phyloP scores from a whole-genome alignment of 1,140 invertebrate species.

The Probaryconus sp. region DNA sequence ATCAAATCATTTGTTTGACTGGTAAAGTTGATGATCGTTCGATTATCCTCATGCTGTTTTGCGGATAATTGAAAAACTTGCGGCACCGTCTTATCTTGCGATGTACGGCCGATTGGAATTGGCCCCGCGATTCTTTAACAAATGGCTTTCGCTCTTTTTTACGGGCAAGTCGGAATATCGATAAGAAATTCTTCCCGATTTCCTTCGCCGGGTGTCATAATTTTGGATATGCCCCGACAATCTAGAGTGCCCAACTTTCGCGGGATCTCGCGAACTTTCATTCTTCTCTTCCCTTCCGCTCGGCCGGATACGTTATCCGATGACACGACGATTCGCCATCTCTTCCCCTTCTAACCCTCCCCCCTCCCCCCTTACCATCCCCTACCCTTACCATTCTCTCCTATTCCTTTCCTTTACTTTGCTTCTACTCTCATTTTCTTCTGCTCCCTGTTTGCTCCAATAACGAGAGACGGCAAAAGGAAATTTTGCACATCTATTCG shows the following conservation, averaged over 20 bases:
- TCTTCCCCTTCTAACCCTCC: background rate
- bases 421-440: too few species aligned
- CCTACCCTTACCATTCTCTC: background rate
- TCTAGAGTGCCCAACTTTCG: background rate
- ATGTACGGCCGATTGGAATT: constrained; percentile 13
- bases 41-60: too few species aligned
- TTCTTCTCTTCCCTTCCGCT: constrained; percentile 32
- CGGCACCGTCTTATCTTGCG: constrained; percentile 5
- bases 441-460: too few species aligned
- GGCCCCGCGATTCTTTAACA: constrained; percentile 21
- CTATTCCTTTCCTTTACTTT: too few species aligned
- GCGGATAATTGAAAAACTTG: constrained; percentile 21
- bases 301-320: constrained; percentile 44
- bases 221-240: constrained; percentile 15
- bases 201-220: constrained; percentile 19
- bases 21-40: background rate
- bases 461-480: too few species aligned
- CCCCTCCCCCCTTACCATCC: too few species aligned
- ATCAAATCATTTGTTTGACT: too few species aligned
- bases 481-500: background rate
- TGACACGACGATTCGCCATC: constrained; percentile 24
- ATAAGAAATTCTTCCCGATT: constrained; percentile 20
- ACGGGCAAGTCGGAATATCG: constrained; percentile 1
- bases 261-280: constrained; percentile 5
- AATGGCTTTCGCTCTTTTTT: constrained; percentile 12